phyloP scores from a whole-genome alignment of 2,113 vertebrate genomes.

The Gracilinanus agilis region DNA sequence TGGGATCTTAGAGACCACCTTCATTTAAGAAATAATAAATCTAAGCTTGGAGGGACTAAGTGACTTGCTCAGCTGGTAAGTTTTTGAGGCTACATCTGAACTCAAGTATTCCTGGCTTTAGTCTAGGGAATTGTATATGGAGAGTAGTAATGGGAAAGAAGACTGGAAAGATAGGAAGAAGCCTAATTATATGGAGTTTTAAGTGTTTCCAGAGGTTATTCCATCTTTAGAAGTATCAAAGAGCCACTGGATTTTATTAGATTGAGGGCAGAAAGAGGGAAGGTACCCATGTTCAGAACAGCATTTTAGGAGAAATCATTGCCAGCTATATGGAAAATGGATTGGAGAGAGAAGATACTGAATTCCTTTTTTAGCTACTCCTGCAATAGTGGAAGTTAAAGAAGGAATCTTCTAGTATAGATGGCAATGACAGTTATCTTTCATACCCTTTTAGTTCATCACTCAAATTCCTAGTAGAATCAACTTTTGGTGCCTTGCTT shows the following conservation, averaged over 20 bases:
- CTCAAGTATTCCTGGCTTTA: not conserved
- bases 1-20: not conserved
- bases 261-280: not conserved
- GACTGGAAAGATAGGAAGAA: not conserved
- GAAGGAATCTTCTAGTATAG: not conserved
- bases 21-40: not conserved
- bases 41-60: not conserved
- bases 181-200: not conserved
- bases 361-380: not conserved
- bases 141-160: not conserved
- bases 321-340: not conserved
- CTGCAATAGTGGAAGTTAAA: not conserved
- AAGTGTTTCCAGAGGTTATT: not conserved
- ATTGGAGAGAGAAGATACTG: too few relatives aligned
- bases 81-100: not conserved
- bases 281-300: not conserved
- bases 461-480: too few relatives aligned
- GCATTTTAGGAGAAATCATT: too few relatives aligned
- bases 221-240: not conserved
- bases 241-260: not conserved
- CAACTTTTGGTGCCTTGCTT: too few relatives aligned
- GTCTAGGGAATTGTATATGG: not conserved
- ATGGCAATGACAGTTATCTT: too few relatives aligned
- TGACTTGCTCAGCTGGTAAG: not conserved
- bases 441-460: too few relatives aligned